These are phyloP conservation scores for Pomacea canaliculata DNA, from an alignment of 2,888 invertebrate genomes.

Conservation along the genomic window DNA sequence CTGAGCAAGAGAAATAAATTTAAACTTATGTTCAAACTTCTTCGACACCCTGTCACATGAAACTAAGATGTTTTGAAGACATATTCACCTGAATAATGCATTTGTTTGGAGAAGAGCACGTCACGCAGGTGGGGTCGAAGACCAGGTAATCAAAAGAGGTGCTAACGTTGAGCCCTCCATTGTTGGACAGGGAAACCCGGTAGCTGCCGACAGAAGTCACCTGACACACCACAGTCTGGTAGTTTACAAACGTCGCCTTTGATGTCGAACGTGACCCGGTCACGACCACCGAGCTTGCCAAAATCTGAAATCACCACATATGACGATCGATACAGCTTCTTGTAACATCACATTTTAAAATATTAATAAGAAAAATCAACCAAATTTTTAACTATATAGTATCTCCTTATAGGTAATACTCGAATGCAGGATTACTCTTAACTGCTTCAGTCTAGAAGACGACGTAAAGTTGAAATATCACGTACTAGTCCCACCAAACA, in stretches of 20 bases:
- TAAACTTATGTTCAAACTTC: neutral
- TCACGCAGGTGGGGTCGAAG: slow-evolving; percentile 35
- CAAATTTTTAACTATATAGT: too few species aligned
- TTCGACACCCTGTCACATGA: neutral
- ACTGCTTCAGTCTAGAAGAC: too few species aligned
- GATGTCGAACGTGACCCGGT: slow-evolving; percentile 13
- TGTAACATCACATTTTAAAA: too few species aligned
- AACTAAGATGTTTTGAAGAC: neutral
- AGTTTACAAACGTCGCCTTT: slow-evolving; percentile 38
- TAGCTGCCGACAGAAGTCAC: slow-evolving; percentile 26
- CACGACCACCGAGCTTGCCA: slow-evolving; percentile 18
- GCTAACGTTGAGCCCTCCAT: slow-evolving; percentile 30
- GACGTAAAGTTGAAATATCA: too few species aligned
- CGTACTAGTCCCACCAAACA: too few species aligned
- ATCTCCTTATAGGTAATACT: too few species aligned
- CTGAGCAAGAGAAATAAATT: neutral
- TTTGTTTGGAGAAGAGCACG: slow-evolving; percentile 14
- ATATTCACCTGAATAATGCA: slow-evolving; percentile 31
- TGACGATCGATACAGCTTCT: neutral
- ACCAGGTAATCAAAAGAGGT: slow-evolving; percentile 21
- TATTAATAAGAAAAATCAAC: too few species aligned
- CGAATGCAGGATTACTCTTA: too few species aligned
- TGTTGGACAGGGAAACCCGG: slow-evolving; percentile 35
- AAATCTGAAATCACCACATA: slow-evolving; percentile 24
- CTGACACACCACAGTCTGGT: slow-evolving; percentile 33